Evolutionary conservation across 2,113 vertebrate species (phyloP).

Genomic region (Gadus macrocephalus): DNA sequence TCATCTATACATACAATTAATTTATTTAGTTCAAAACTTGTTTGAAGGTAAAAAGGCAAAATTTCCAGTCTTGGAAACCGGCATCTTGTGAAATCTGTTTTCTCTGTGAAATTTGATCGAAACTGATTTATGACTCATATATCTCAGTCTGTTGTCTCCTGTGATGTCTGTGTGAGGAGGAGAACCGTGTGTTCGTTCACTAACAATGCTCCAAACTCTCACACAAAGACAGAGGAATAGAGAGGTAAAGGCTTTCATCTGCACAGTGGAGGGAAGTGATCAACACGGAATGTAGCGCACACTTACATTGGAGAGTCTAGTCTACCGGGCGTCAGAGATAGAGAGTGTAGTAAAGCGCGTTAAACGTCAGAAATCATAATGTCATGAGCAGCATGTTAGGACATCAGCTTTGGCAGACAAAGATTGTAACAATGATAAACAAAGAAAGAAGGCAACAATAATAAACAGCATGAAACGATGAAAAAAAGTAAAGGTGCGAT

Average conservation of each 20-base stretch:
- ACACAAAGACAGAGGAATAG: slow-evolving; percentile 51
- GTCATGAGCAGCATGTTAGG: slow-evolving; percentile 36
- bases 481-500: too few species aligned
- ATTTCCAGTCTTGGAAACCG: too few species aligned
- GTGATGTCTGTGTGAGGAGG: too few species aligned
- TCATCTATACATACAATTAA: too few species aligned
- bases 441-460: slow-evolving; percentile 19
- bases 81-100: too few species aligned
- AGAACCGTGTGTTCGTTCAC: slow-evolving; percentile 1
- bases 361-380: slow-evolving; percentile 50
- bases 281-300: slow-evolving; percentile 46
- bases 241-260: slow-evolving; percentile 53
- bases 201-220: slow-evolving; percentile 45
- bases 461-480: too few species aligned
- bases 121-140: too few species aligned
- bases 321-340: slow-evolving; percentile 66
- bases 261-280: slow-evolving; percentile 50
- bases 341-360: slow-evolving; percentile 62
- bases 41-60: too few species aligned
- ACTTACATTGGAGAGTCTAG: slow-evolving; percentile 71
- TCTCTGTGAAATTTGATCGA: too few species aligned
- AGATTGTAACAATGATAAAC: slow-evolving; percentile 25
- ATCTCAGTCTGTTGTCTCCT: too few species aligned
- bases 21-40: too few species aligned
- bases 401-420: slow-evolving; percentile 35